Conservation (phyloP, 2,888 invertebrate genomes). For the Melolontha melolontha region DNA sequence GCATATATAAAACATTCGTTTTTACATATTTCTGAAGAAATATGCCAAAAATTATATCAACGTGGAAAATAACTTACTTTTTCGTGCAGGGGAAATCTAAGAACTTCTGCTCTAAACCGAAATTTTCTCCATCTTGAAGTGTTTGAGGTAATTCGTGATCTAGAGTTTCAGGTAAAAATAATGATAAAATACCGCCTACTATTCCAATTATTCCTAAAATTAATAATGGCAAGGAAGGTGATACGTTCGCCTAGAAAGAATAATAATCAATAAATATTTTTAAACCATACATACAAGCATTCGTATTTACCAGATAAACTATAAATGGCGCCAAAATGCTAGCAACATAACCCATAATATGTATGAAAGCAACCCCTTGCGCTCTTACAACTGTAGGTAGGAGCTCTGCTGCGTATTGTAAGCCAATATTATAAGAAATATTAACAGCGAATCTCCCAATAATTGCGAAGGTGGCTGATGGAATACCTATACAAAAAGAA, state of each 20-base stretch:
- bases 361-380: slow-evolving; percentile 87
- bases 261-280: slow-evolving; percentile 31
- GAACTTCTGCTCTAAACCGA: slow-evolving; percentile 82
- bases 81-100: slow-evolving; percentile 85
- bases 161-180: slow-evolving; percentile 87
- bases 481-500: slow-evolving; percentile 69
- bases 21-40: too few species aligned
- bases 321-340: slow-evolving; percentile 87
- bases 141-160: slow-evolving; percentile 89
- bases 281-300: slow-evolving; percentile 13
- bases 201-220: slow-evolving; percentile 84
- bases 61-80: slow-evolving; percentile 68
- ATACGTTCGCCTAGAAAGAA: slow-evolving; percentile 73
- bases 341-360: slow-evolving; percentile 89
- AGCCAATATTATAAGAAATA: slow-evolving; percentile 89
- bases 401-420: slow-evolving; percentile 90
- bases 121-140: slow-evolving; percentile 86
- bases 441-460: slow-evolving; percentile 88
- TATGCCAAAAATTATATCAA: too few species aligned
- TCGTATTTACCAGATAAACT: slow-evolving; percentile 77
- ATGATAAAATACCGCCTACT: slow-evolving; percentile 78
- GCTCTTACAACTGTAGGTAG: slow-evolving; percentile 89
- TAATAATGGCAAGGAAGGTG: slow-evolving; percentile 79
- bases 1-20: too few species aligned
- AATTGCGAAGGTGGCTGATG: slow-evolving; percentile 83